Conservation (phyloP, 2,113 vertebrate species). For the Donacobius atricapilla region DNA sequence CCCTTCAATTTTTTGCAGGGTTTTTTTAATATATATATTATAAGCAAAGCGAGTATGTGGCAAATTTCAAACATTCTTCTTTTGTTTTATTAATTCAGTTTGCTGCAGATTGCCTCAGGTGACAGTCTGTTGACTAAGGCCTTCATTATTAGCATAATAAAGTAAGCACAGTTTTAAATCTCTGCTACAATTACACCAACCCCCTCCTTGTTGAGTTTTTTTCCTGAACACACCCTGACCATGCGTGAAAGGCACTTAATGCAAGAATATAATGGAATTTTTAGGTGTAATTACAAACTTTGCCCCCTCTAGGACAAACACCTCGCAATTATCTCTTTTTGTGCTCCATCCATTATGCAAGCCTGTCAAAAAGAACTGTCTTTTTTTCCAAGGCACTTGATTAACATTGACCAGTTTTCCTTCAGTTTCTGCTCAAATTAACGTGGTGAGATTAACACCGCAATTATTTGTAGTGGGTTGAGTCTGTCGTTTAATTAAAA, state of each 20-base stretch:
- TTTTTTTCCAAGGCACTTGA: constrained; percentile 54
- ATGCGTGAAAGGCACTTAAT: background rate
- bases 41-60: background rate
- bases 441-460: constrained; percentile 48
- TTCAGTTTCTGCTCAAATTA: constrained; percentile 56
- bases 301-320: constrained; percentile 5
- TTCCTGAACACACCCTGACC: background rate
- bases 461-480: constrained; percentile 54
- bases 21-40: background rate
- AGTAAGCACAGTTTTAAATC: background rate
- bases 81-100: background rate
- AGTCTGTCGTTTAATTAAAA: constrained; percentile 62
- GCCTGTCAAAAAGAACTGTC: constrained; percentile 20
- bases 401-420: constrained; percentile 57
- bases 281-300: constrained; percentile 13
- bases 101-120: background rate
- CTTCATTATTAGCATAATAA: constrained; percentile 1
- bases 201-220: background rate
- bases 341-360: constrained; percentile 37
- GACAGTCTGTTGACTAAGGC: background rate
- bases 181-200: background rate
- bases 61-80: background rate
- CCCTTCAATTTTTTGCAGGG: background rate
- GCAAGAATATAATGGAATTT: constrained; percentile 25
- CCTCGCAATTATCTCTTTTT: constrained; percentile 51